These are phyloP conservation scores for Lagopus leucura DNA, from an alignment of 2,113 vertebrate genomes.

Conservation along the genomic window DNA sequence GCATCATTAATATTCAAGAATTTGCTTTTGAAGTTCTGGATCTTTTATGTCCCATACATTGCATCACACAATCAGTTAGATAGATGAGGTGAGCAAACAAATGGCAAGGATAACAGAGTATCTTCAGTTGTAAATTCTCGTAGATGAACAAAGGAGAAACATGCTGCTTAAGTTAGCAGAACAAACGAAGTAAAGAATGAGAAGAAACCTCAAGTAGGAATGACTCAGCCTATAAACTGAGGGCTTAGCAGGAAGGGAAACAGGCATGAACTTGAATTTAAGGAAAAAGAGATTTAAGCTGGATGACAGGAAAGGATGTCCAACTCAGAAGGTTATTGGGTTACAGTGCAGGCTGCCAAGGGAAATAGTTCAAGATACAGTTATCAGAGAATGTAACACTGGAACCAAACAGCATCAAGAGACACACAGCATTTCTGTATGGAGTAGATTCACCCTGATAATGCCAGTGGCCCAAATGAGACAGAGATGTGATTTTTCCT, in stretches of 20 bases:
- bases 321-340: background rate
- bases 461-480: background rate
- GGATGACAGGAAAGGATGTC: background rate
- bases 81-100: background rate
- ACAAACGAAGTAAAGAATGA: constrained; percentile 19
- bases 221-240: constrained; percentile 20
- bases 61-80: background rate
- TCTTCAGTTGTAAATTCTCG: background rate
- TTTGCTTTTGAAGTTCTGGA: constrained; percentile 10
- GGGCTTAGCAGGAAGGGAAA: background rate
- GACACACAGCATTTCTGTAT: background rate
- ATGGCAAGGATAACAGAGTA: background rate
- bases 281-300: background rate
- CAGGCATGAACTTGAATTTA: background rate
- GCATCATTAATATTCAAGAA: constrained; percentile 13
- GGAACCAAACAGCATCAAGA: background rate
- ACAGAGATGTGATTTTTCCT: background rate
- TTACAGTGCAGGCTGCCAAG: constrained; percentile 16
- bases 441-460: background rate
- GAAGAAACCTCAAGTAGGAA: constrained; percentile 3
- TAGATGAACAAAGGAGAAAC: background rate
- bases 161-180: constrained; percentile 26
- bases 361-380: constrained; percentile 3
- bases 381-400: constrained; percentile 19
- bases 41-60: background rate